Base-by-base conservation (phyloP, 1,140 invertebrate genomes). In the Musca domestica region DNA sequence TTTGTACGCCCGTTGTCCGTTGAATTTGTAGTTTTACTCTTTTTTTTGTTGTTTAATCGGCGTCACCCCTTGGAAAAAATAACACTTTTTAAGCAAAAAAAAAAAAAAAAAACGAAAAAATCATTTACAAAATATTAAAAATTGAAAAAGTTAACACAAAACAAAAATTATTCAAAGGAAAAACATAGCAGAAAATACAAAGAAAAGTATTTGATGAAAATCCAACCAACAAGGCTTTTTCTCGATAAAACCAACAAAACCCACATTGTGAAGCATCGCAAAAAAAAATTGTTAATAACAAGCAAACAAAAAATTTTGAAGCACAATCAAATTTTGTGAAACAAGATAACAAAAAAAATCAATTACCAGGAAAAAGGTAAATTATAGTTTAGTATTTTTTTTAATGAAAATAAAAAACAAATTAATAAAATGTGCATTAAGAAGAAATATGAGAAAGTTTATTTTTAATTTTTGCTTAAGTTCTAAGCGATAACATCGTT, bases 21-120 rank as follows among this genome's bases (percentile, higher is more conserved):
- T 61, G 56, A 61, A 61, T 61, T 34, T 61, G 22, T 19, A 51
- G 17, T 51, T 51, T 51, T 51, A 58, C n/a, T 27, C 27, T 41
- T 61, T 58, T n/a, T 58, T 61, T 61, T 61, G 56, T 61, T 61
- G 56, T 61, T 61, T 54, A 61, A 61, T 61, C 56, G 56, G 56
- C 56, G 56, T 61, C 56, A 20, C 56, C 56, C 27, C 27, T 23
- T 34, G 34, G 34, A 41, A 41, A 41, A 41, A 61, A 22, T 41
- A 61, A 61, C n/a, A 61, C 56, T 20, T 34, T 41, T 6, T 41
- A 41, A 41, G 12, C 17, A 41, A 34, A 61, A 61, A 34, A 14
- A 0, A 34, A 34, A 41, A 61, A 12, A 51, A n/a, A n/a, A n/a
- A n/a, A n/a, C n/a, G n/a, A n/a, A n/a, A n/a, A n/a, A n/a, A n/a